Evolutionary conservation across 2,888 invertebrate species (phyloP), one percentile per base, ranked within the genome.

Genomic region (Plebejus melissa): DNA sequence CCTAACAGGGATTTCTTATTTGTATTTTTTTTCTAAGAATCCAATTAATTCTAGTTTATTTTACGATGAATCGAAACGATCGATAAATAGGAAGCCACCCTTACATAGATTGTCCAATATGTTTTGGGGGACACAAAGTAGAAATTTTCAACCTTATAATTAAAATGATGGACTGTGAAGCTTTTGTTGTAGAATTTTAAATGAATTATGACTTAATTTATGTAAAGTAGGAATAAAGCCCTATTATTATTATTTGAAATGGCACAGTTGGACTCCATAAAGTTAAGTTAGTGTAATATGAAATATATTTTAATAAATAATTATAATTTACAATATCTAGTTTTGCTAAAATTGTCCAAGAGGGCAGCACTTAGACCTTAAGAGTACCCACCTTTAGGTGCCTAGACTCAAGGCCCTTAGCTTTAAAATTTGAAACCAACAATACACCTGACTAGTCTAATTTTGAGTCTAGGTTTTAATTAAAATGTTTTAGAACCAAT

Each of bases 301-400:
- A 65, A 65, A 16, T 32, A 65, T 65, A 65, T 65, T 65, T 36
- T 65, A 32, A 65, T 36, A 36, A 65, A 65, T 65, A 65, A 65
- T 4, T 16, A 65, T 13, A 65, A 65, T 32, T 65, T 32, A 36
- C 65, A 65, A 13, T 13, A 1, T 36, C 46, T 2, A 46, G 46
- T 46, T 46, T 46, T 46, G 46, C 2, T 46, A 46, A 46, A 46
- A 46, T 9, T 46, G 9, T 9, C 46, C 9, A 11, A 46, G 46
- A 9, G 46, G 46, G 46, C 46, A 46, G 46, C 46, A 46, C 46
- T 46, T 46, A 0, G 9, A 46, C 2, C 46, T 46, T 46, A 46
- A 46, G 9, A 46, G 46, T 46, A 22, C 22, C 46, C 46, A 11
- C 9, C 9, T 46, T 46, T 46, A 46, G 2, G 46, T 9, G 46